Conservation (phyloP, 1,140 invertebrate genomes). For the Drosophila melanogaster region Release_6_plus_ISO1_MT NT_037436.4:17315501-17316000, state of each 20-base stretch:
- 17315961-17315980: constrained; percentile 50
- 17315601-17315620: no score
- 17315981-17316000: constrained; percentile 48
- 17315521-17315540: no score
- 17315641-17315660: no score
- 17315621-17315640: no score
- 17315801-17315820: background rate
- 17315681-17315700: background rate
- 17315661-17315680: background rate
- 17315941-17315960: constrained; percentile 24
- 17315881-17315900: background rate
- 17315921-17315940: constrained; percentile 6
- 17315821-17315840: no score
- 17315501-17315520: background rate
- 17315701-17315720: background rate
- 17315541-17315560: no score
- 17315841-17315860: background rate
- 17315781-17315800: background rate
- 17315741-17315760: background rate
- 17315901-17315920: constrained; percentile 30
- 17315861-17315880: constrained; percentile 9
- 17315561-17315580: no score
- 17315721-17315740: background rate
- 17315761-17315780: background rate
- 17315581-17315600: no score